Percentiles rank a stretch among this genome's conserved stretches.
These are phyloP conservation scores for Agonum fuliginosum DNA, from an alignment of 2,888 invertebrate genomes.

Conservation along the genomic window DNA sequence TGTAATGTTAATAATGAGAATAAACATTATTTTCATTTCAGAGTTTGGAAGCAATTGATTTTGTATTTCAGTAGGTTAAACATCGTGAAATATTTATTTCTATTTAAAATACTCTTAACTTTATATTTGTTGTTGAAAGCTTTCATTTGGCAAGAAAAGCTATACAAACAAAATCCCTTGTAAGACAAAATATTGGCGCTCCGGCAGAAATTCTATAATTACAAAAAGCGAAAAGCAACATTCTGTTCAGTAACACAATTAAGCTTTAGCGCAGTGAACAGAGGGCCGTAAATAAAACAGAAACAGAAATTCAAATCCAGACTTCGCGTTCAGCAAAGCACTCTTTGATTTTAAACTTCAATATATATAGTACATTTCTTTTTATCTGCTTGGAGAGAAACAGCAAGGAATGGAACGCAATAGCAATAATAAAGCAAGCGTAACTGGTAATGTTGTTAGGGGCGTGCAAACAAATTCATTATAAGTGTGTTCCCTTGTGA, in stretches of 20 bases:
- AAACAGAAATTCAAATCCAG: constrained; percentile 56
- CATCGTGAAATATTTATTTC: constrained; percentile 4
- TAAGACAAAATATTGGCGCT: constrained; percentile 26
- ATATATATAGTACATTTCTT: constrained; percentile 55
- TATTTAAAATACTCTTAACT: not conserved
- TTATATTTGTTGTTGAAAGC: not conserved
- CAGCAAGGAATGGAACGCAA: too few relatives aligned
- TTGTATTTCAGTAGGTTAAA: not conserved
- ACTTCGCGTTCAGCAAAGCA: constrained; percentile 42
- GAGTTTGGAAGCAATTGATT: not conserved
- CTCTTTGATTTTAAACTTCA: constrained; percentile 59
- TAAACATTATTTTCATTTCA: too few relatives aligned
- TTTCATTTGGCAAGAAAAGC: not conserved
- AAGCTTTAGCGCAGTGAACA: constrained; percentile 47
- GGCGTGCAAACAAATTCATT: constrained; percentile 65
- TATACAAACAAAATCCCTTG: constrained; percentile 4
- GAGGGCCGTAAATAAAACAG: constrained; percentile 53
- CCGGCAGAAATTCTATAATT: constrained; percentile 48
- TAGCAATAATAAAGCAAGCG: constrained; percentile 50
- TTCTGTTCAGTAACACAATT: constrained; percentile 57
- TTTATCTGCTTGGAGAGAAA: constrained; percentile 53
- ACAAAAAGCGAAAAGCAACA: constrained; percentile 57
- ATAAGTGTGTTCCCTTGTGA: constrained; percentile 64
- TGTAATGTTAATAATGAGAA: too few relatives aligned
- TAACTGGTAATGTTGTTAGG: constrained; percentile 57